phyloP scores from a whole-genome alignment of 2,797 vertebrate genomes.

The Taeniopygia guttata region DNA sequence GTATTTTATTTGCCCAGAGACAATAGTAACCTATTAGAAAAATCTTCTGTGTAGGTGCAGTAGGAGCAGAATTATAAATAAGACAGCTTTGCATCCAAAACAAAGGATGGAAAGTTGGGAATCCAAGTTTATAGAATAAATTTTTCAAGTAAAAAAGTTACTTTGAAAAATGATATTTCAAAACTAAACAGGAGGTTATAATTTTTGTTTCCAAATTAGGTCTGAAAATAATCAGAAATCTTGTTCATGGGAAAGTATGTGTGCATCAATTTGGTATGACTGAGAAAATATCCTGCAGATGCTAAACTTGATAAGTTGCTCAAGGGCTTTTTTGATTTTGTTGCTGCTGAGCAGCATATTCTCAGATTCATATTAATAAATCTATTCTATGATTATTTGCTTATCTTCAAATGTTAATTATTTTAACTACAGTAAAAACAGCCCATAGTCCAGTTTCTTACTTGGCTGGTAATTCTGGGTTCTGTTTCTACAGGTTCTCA shows the following conservation, averaged over 20 bases:
- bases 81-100: background rate
- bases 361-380: background rate
- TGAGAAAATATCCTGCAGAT: slow-evolving; percentile 49
- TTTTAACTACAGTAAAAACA: background rate
- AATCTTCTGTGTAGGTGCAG: background rate
- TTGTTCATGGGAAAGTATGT: slow-evolving; percentile 25
- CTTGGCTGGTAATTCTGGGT: slow-evolving; percentile 35
- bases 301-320: slow-evolving; percentile 4
- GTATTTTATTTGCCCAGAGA: background rate
- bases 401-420: background rate
- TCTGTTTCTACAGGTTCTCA: slow-evolving; percentile 85
- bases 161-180: background rate
- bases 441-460: background rate
- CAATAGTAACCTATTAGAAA: background rate
- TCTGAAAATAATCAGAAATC: slow-evolving; percentile 32
- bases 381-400: background rate
- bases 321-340: background rate
- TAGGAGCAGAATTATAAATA: background rate
- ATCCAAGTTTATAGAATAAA: background rate
- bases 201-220: slow-evolving; percentile 38
- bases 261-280: slow-evolving; percentile 49
- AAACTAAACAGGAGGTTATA: background rate
- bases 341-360: background rate
- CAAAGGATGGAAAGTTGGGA: background rate
- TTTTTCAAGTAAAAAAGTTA: slow-evolving; percentile 14